Evolutionary conservation across 2,888 invertebrate genomes (phyloP).

Genomic region (Drosophila fungiperda): DNA sequence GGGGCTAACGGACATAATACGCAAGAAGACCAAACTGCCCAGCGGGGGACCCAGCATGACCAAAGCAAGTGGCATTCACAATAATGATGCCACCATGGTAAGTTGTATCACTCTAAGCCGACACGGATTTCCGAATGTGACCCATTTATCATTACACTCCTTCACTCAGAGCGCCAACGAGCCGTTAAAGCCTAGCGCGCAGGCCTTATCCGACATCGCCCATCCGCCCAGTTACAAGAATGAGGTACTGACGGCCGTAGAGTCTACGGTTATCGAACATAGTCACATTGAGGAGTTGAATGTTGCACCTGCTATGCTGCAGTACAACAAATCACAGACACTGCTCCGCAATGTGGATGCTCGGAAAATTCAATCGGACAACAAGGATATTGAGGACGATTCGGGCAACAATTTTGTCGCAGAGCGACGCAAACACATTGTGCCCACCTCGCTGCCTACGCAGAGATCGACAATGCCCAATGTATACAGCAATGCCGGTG

Average conservation of each 20-base stretch:
- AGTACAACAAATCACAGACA: slow-evolving; percentile 74
- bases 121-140: slow-evolving; percentile 16
- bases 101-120: slow-evolving; percentile 37
- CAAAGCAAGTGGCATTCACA: slow-evolving; percentile 63
- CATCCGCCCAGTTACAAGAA: slow-evolving; percentile 81
- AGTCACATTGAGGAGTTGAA: slow-evolving; percentile 15
- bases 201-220: slow-evolving; percentile 69
- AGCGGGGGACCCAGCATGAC: slow-evolving; percentile 80
- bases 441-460: slow-evolving; percentile 83
- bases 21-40: slow-evolving; percentile 90
- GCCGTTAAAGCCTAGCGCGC: slow-evolving; percentile 75
- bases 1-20: slow-evolving; percentile 90
- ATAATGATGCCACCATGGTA: slow-evolving; percentile 78
- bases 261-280: slow-evolving; percentile 48
- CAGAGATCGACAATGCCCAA: slow-evolving; percentile 84
- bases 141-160: slow-evolving; percentile 1
- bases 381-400: slow-evolving; percentile 85
- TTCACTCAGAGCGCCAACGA: slow-evolving; percentile 80
- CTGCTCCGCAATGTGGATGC: slow-evolving; percentile 83
- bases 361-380: slow-evolving; percentile 85
- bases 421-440: slow-evolving; percentile 82
- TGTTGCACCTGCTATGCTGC: slow-evolving; percentile 17
- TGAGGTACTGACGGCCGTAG: slow-evolving; percentile 72
- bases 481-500: slow-evolving; percentile 85
- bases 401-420: slow-evolving; percentile 85